Base-by-base conservation (phyloP, 2,888 invertebrate species). In the Drosophila anomalata region DNA sequence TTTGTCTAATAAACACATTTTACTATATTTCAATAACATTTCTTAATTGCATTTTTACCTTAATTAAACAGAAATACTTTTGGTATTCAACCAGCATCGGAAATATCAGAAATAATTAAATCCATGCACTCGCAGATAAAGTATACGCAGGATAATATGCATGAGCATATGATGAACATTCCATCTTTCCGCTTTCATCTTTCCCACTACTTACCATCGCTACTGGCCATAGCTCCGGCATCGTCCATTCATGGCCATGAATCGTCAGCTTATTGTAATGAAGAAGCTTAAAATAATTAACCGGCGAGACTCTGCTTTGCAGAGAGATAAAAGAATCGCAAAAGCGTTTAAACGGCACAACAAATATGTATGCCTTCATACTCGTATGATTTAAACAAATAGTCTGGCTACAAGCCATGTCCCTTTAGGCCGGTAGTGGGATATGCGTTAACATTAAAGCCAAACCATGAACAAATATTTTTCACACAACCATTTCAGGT, bases 351-450 rank as follows among this genome's bases (percentile, higher is more conserved):
- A 71, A 44, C 52, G 52, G 24, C 57, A 62, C 52, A 62, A 55
- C 48, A 48, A 65, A 65, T 47, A 17, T 17, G 17, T 17, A 65
- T 46, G 52, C 52, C 36, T 63, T 31, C 7, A 26, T 26, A 29
- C 26, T 17, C 36, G 20, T 57, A 70, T 70, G 56, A 69, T 84
- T 80, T 78, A 73, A 81, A 81, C 62, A 76, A 82, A 85, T 63
- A 62, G 55, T 56, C 75, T 14, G 53, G 67, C 7, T 20, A 8
- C 11, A 33, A 20, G 36, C 52, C 42, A 20, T 48, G 68, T 20
- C 36, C 36, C 5, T 36, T 14, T 36, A 6, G 36, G 12, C 4
- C 8, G 51, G 14, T 22, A 50, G 14, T 14, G 60, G 9, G 12
- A n/a, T 3, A 5, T 22, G 60, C 48, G 24, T 66, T 31, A 39